Evolutionary conservation across 2,888 invertebrate genomes (phyloP), one percentile per base, ranked within the genome.

Genomic region (Apocheima hispidaria): DNA sequence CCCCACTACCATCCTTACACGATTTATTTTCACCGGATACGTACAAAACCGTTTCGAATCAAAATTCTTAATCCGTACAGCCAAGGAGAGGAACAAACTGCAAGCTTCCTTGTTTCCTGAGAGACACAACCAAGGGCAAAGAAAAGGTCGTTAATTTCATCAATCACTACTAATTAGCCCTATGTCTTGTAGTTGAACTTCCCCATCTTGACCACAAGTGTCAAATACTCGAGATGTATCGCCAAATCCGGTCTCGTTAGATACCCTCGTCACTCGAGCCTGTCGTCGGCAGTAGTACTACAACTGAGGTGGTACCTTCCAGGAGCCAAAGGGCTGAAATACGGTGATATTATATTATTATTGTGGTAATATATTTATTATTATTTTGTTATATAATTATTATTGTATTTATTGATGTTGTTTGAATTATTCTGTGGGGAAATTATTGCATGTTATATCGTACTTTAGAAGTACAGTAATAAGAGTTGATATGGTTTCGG

Each of bases 181-280:
- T 26, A 18, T 18, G 38, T 18, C 38, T 18, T 38, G n/a, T 18
- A 16, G 2, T 18, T 20, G 40, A 40, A 40, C 18, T 18, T 38
- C 38, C 26, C 2, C 26, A 26, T 26, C 43, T 44, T 44, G 26
- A 44, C 26, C 14, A 9, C 7, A 2, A 35, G 35, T n/a, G 14
- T 16, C 30, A 9, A 30, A 30, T n/a, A 33, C 33, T 44, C 40
- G 14, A 30, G 49, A 14, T 59, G 66, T 68, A 66, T 68, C 66
- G 65, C 60, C 46, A 55, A 54, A 50, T 51, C 54, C 62, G 62
- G 56, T 43, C 49, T 48, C 14, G 26, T 23, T 23, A 26, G 46
- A 23, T 30, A 49, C 56, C 56, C 56, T 35, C 41, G 38, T 49
- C 56, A 41, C 38, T 30, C 5, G 28, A 14, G 9, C 16, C 56